A percentile compares a stretch with the other conserved stretches of the same genome.
Evolutionary conservation across 2,888 invertebrate genomes (phyloP).

Genomic region (Polietes domitor): DNA sequence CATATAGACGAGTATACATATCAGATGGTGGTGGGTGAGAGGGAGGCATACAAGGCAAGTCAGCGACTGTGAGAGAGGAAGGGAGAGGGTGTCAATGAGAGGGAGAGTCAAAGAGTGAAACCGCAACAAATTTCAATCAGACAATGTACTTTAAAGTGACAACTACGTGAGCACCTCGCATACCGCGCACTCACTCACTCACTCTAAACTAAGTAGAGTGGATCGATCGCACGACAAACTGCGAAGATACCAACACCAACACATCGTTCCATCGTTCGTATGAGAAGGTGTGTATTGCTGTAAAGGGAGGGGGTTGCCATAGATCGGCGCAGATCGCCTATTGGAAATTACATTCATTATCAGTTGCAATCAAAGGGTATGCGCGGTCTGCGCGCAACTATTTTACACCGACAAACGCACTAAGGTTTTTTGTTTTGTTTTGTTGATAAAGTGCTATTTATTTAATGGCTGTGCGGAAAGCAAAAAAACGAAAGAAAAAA

Average conservation of each 20-base stretch:
- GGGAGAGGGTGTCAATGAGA: background rate
- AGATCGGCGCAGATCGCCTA: constrained; percentile 29
- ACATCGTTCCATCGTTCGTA: background rate
- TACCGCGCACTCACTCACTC: no score
- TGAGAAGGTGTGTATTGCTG: background rate
- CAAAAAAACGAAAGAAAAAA: no score
- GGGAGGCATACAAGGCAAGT: background rate
- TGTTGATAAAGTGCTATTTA: constrained; percentile 15
- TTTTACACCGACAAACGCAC: background rate
- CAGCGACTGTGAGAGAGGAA: background rate
- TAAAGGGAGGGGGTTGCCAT: no score
- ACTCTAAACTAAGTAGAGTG: no score
- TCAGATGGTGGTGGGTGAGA: constrained; percentile 3
- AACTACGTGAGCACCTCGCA: background rate
- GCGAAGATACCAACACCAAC: background rate
- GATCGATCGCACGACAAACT: no score
- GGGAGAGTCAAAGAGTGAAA: background rate
- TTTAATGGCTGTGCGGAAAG: no score
- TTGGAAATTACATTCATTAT: constrained; percentile 48
- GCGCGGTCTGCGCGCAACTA: no score
- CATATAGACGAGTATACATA: no score
- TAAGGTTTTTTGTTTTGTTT: no score
- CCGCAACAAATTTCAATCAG: constrained; percentile 39
- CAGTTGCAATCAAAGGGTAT: constrained; percentile 46
- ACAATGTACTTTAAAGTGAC: constrained; percentile 43